These are phyloP conservation scores for Cossypha heuglini DNA, from an alignment of 2,797 vertebrate species.

Conservation along the genomic window DNA sequence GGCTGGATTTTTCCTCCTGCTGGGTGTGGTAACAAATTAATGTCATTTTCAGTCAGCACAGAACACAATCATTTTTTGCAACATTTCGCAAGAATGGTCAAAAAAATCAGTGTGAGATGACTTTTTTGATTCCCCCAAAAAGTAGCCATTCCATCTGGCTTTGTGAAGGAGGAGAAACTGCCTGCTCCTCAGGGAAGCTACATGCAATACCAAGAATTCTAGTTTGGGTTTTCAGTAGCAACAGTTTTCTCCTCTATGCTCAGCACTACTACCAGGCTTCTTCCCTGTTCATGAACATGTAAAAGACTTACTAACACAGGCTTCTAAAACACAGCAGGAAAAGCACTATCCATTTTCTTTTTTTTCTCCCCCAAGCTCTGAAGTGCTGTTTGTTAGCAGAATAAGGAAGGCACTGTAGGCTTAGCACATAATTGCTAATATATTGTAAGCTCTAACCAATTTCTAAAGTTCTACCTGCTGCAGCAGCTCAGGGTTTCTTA, in stretches of 20 bases:
- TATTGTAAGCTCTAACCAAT: background rate
- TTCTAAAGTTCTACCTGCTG: background rate
- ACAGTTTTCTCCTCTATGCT: background rate
- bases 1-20: background rate
- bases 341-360: background rate
- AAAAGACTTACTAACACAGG: background rate
- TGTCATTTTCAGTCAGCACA: background rate
- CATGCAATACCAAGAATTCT: background rate
- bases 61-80: background rate
- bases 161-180: background rate
- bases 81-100: background rate
- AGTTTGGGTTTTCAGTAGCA: background rate
- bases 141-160: background rate
- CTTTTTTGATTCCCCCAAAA: background rate
- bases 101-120: background rate
- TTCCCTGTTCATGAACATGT: background rate
- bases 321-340: background rate
- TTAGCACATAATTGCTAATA: background rate
- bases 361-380: background rate
- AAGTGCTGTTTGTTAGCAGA: background rate
- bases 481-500: background rate
- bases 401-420: background rate
- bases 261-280: background rate
- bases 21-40: background rate
- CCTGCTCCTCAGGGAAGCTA: background rate